These are phyloP conservation scores for Rousettus leschenaultii DNA, from an alignment of 2,113 vertebrate genomes.

Conservation along the genomic window DNA sequence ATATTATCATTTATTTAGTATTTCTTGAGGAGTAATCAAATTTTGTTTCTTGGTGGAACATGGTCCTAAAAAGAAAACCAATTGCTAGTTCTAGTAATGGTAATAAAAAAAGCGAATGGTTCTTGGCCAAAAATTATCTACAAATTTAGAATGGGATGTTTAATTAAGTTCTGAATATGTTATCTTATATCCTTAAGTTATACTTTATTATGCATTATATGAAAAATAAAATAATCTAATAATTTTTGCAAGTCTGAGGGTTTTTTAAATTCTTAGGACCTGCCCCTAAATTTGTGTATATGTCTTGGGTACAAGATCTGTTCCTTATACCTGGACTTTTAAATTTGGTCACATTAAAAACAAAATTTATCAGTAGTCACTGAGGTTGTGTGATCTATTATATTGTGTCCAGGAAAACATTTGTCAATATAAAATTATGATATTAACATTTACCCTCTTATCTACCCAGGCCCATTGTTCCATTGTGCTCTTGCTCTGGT, in stretches of 20 bases:
- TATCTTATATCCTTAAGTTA: neutral
- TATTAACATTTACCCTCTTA: conserved; percentile 18
- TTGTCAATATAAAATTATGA: neutral
- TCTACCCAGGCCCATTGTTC: neutral
- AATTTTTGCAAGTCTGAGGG: neutral
- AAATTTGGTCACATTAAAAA: neutral
- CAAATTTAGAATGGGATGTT: neutral
- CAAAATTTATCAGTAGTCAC: neutral
- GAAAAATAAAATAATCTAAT: neutral
- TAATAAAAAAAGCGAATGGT: neutral
- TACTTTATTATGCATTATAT: neutral
- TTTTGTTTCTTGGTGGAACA: neutral
- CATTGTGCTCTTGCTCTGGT: conserved; percentile 65
- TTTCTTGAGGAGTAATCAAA: neutral
- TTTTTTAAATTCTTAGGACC: neutral
- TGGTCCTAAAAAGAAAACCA: neutral
- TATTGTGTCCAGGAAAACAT: neutral
- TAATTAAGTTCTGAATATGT: neutral
- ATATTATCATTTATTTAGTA: neutral
- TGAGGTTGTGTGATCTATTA: neutral
- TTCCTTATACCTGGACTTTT: neutral
- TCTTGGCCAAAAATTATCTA: neutral
- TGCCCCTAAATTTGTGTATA: neutral
- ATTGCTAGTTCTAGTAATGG: neutral
- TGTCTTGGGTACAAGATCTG: neutral